A percentile compares a stretch with the other conserved stretches of the same genome.
phyloP scores from a whole-genome alignment of 2,113 vertebrate genomes.

The Thamnaconus septentrionalis region DNA sequence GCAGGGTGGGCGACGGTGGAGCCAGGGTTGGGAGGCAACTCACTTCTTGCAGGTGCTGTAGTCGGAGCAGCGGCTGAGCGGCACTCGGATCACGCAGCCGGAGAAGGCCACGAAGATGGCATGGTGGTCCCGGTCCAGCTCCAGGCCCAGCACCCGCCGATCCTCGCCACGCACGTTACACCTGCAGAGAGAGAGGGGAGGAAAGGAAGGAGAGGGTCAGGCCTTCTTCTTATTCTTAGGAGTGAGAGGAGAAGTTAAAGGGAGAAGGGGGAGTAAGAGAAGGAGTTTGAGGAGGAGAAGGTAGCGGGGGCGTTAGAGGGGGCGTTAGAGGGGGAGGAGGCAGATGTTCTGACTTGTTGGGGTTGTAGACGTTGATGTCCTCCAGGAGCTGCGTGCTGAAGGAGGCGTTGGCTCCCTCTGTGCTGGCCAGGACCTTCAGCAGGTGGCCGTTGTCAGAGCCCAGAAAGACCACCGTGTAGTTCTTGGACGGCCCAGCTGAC shows the following conservation, averaged over 20 bases:
- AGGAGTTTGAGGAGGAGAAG: constrained; percentile 3
- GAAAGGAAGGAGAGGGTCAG: background rate
- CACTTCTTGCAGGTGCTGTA: constrained; percentile 83
- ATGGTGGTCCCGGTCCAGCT: constrained; percentile 85
- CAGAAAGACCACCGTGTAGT: constrained; percentile 88
- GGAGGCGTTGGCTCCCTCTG: constrained; percentile 60
- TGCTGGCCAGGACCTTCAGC: constrained; percentile 85
- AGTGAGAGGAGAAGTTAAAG: constrained; percentile 28
- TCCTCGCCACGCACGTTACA: constrained; percentile 81
- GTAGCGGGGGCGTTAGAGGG: background rate
- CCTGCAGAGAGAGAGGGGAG: constrained; percentile 59
- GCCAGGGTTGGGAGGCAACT: constrained; percentile 44
- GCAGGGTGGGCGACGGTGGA: too few relatives aligned
- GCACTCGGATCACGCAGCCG: constrained; percentile 83
- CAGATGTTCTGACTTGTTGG: constrained; percentile 76
- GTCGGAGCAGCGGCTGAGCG: constrained; percentile 82
- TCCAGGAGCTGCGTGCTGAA: constrained; percentile 82
- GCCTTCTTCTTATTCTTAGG: background rate
- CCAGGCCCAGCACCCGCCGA: constrained; percentile 80
- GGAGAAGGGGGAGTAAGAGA: constrained; percentile 1
- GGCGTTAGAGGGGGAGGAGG: background rate
- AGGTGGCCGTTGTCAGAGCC: constrained; percentile 86
- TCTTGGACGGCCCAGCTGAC: constrained; percentile 79
- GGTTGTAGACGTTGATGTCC: constrained; percentile 88
- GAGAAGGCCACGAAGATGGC: constrained; percentile 88